These are phyloP conservation scores for Tachina fera DNA, from an alignment of 2,888 invertebrate genomes.

Conservation along the genomic window DNA sequence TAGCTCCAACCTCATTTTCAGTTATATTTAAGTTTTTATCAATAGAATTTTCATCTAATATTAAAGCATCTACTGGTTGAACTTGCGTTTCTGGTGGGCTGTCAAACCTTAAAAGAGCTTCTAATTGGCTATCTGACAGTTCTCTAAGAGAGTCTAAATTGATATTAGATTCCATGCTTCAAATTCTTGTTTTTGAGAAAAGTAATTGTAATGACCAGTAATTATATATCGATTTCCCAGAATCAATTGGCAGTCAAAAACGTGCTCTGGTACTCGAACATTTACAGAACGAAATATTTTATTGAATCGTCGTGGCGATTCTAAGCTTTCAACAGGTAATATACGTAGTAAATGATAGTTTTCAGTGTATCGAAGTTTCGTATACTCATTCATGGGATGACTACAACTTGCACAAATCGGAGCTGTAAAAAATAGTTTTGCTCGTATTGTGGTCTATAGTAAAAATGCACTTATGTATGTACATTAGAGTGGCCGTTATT, in stretches of 20 bases:
- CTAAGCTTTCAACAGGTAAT: slow-evolving; percentile 75
- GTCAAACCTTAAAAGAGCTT: slow-evolving; percentile 73
- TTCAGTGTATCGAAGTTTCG: slow-evolving; percentile 78
- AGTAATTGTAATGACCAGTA: slow-evolving; percentile 77
- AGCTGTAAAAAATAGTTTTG: slow-evolving; percentile 71
- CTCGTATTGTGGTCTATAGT: neutral
- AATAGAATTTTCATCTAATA: neutral
- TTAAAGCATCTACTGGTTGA: slow-evolving; percentile 17
- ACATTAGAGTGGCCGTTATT: no score
- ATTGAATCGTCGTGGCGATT: slow-evolving; percentile 75
- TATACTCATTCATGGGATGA: slow-evolving; percentile 79
- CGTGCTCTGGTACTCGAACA: slow-evolving; percentile 76
- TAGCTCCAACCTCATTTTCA: neutral
- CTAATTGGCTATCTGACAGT: slow-evolving; percentile 73
- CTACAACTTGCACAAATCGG: slow-evolving; percentile 78
- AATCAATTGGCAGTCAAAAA: slow-evolving; percentile 77
- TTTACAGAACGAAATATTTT: slow-evolving; percentile 75
- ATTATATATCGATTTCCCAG: slow-evolving; percentile 78
- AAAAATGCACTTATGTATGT: neutral
- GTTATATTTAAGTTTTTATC: neutral
- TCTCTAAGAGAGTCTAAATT: slow-evolving; percentile 66
- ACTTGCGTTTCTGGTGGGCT: slow-evolving; percentile 67
- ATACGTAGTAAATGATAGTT: slow-evolving; percentile 76
- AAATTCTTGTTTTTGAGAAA: slow-evolving; percentile 74
- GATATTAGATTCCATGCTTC: slow-evolving; percentile 80